These are phyloP conservation scores for Lagopus leucura DNA, from an alignment of 2,113 vertebrate species.

Conservation along the genomic window DNA sequence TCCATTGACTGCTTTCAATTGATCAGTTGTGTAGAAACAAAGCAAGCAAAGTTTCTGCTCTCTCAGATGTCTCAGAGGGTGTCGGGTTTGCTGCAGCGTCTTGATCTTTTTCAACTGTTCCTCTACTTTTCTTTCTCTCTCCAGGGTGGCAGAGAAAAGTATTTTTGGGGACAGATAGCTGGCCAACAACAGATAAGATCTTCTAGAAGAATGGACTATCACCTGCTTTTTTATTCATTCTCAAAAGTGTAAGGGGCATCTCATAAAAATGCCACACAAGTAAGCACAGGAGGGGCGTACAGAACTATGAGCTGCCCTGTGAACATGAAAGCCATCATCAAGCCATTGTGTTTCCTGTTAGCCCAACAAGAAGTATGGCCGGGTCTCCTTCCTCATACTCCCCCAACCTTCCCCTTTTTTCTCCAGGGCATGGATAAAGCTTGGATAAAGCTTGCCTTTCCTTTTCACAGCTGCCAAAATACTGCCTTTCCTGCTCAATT, in stretches of 20 bases:
- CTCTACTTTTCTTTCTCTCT: background rate
- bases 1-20: background rate
- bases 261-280: background rate
- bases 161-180: background rate
- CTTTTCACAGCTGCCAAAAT: background rate
- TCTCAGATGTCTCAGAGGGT: background rate
- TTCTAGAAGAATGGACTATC: background rate
- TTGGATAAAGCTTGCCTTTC: background rate
- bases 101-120: background rate
- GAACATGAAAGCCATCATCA: background rate
- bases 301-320: accelerated
- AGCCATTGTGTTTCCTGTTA: background rate
- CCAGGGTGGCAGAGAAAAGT: background rate
- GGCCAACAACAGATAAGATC: background rate
- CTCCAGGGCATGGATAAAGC: background rate
- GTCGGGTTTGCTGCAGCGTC: background rate
- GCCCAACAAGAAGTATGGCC: background rate
- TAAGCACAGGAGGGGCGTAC: background rate
- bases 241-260: background rate
- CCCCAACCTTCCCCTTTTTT: background rate
- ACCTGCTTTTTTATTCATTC: background rate
- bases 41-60: accelerated
- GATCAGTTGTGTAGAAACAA: slow-evolving; percentile 36
- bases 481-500: slow-evolving; percentile 3
- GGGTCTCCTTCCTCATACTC: background rate